Base-by-base conservation (phyloP, 2,888 invertebrate genomes). In the Rhyacophila evoluta region DNA sequence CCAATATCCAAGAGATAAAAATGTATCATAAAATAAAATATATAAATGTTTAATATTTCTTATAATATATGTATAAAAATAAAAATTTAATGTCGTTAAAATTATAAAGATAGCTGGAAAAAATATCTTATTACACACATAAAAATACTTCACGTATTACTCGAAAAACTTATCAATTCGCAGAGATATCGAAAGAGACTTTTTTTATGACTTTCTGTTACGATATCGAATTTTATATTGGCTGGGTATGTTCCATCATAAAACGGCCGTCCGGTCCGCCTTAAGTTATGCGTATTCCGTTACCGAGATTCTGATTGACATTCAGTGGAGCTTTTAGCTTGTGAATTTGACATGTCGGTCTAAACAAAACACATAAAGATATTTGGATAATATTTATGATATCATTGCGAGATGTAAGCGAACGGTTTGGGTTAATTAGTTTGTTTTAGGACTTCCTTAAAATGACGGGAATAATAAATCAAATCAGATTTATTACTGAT, bases 281-380 rank as follows among this genome's bases (percentile, higher is more conserved):
- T 38, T 39, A 12, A 39, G 69, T 74, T 77, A 41, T 71, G 74
- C 36, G 27, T 73, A 69, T 37, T 73, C 27, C 33, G 41, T 19
- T 36, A 69, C 39, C 39, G 33, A 74, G 55, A 55, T 55, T 55
- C 6, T 55, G 73, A 68, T 33, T 77, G 73, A 69, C 77, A 77
- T 69, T 25, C 72, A 77, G 73, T 69, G 29, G 68, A 77, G 73
- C 77, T 77, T 77, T 77, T 77, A 77, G 73, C 29, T 39, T 55
- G 19, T 55, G 55, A 55, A 55, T 55, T 55, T 55, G 55, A 55
- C 55, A 55, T 55, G 69, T 29, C 12, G 33, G 55, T 55, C 55
- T 55, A 55, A 55, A 55, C 55, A 55, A 69, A 69, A 33, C 69
- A 69, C 69, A 69, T 69, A 69, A 69, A 69, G 33, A 69, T 69